Base-by-base conservation (phyloP, 2,888 invertebrate genomes). In the Onthophagus sagittarius region DNA sequence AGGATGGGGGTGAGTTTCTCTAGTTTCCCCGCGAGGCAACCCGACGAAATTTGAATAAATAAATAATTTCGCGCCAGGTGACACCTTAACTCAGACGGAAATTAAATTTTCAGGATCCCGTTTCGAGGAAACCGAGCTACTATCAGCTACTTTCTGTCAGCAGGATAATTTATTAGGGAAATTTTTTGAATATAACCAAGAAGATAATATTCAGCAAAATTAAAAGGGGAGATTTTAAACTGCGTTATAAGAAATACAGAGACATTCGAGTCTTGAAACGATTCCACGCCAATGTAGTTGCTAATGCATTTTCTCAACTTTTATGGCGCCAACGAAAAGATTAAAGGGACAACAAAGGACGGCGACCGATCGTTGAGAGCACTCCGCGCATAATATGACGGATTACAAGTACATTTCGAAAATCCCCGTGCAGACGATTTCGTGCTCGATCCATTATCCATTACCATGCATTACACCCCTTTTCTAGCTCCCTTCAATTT, bases 401-500 rank as follows among this genome's bases (percentile, higher is more conserved):
- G 82, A 81, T 82, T 82, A 81, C 81, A 80, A 81, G 81, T 78
- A 80, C 81, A 81, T 81, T 82, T 81, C 80, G 76, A 81, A 82
- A 82, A 82, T 81, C 80, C 80, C 32, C 80, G 79, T 76, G 79
- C 78, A 77, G 79, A 79, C 80, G 80, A 79, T 80, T 78, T 80
- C 78, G 73, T 74, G 76, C 77, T 75, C 77, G 80, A 81, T 79
- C 80, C 80, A 79, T 81, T 82, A 81, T 81, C 76, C 81, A 82
- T 81, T 81, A 81, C 79, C 79, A 81, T 78, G 80, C 78, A 80
- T 79, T 79, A 79, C 79, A 78, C 78, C 79, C 78, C 79, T 81
- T 23, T 79, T 78, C 79, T 79, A 23, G 15, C 23, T 31, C 71
- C 73, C 74, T 77, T 73, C 75, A 75, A 65, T 70, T 23, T 23